Evolutionary conservation across 2,113 vertebrate genomes (phyloP).

Genomic region (Pachycephala philippinensis): DNA sequence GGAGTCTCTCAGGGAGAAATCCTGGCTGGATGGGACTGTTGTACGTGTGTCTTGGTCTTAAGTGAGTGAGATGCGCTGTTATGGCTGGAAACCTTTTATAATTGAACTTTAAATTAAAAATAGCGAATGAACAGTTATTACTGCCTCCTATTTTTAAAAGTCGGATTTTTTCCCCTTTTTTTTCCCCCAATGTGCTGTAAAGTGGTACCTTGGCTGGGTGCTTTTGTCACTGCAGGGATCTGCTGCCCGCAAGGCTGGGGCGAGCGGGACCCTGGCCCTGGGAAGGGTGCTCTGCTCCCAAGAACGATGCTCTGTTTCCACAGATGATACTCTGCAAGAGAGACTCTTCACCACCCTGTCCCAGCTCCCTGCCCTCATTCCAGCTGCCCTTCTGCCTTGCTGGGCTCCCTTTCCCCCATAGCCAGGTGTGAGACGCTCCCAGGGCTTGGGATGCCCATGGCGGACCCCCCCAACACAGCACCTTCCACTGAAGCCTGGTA

Average conservation of each 20-base stretch:
- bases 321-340: neutral
- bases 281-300: neutral
- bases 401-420: rapidly evolving
- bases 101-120: neutral
- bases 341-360: neutral
- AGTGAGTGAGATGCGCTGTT: neutral
- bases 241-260: neutral
- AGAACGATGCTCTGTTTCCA: neutral
- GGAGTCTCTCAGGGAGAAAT: neutral
- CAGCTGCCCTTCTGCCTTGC: too few relatives aligned
- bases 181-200: rapidly evolving
- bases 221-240: neutral
- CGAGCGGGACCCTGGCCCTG: neutral
- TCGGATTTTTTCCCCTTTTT: neutral
- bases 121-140: neutral
- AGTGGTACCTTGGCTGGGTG: rapidly evolving
- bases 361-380: neutral
- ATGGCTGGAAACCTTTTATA: neutral
- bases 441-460: neutral
- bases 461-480: neutral
- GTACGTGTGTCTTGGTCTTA: neutral
- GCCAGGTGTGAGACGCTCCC: neutral
- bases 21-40: neutral
- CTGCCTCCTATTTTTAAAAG: neutral
- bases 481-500: neutral